Percentiles rank a stretch among this genome's conserved stretches.
Evolutionary conservation across 2,888 invertebrate genomes (phyloP).

Genomic region (Autographa gamma): DNA sequence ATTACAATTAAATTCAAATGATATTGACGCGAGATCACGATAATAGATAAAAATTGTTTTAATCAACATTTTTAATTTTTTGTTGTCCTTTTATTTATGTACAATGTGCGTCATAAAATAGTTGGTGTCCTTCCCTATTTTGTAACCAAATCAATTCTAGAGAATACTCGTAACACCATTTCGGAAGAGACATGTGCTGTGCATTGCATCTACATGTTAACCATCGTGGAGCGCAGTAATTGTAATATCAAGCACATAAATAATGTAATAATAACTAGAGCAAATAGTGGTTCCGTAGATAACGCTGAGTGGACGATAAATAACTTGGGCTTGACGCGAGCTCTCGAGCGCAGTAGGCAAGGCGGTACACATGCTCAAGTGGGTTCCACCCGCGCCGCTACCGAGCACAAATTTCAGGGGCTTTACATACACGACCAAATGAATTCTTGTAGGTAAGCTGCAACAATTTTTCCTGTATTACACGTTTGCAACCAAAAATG

Average conservation of each 20-base stretch:
- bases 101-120: neutral
- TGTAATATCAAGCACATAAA: conserved; percentile 12
- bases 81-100: neutral
- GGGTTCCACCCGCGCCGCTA: neutral
- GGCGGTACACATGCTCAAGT: conserved; percentile 18
- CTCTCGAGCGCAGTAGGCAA: conserved; percentile 14
- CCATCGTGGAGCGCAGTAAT: conserved; percentile 1
- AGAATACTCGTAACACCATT: neutral
- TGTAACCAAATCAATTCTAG: neutral
- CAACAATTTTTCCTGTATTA: neutral
- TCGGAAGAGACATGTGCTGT: neutral
- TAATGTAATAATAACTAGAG: conserved; percentile 20
- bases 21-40: neutral
- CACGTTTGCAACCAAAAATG: neutral
- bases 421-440: neutral
- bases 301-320: conserved; percentile 32
- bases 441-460: neutral
- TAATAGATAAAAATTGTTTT: neutral
- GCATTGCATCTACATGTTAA: neutral
- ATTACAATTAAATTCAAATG: no score
- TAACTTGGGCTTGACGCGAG: conserved; percentile 16
- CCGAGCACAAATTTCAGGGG: neutral
- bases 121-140: neutral
- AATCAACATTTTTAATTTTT: neutral
- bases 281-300: conserved; percentile 32